Evolutionary conservation across 2,888 invertebrate species (phyloP), one percentile per base, ranked within the genome.

Genomic region (Geotrupes spiniger): DNA sequence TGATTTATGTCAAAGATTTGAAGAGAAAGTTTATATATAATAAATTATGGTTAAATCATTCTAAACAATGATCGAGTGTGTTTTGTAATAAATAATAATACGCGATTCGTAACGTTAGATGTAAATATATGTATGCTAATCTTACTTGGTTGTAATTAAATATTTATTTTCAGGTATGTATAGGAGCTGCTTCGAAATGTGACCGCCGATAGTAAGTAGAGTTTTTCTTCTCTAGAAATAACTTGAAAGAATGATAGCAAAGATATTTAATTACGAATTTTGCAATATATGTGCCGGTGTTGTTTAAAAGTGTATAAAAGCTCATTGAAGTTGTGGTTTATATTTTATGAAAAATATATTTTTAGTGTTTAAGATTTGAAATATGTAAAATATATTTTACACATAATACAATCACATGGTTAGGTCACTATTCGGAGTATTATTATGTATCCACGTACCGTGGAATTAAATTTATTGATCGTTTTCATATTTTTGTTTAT

Each of bases 131-230:
- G n/a, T n/a, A n/a, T n/a, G n/a, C n/a, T n/a, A n/a, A n/a, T n/a
- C n/a, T n/a, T n/a, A n/a, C n/a, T n/a, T n/a, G n/a, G n/a, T n/a
- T 37, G 29, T 31, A 16, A 14, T 6, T 29, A 42, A 6, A 21
- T 29, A 31, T 36, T 27, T 15, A n/a, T 12, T 43, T 43, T 21
- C 43, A 43, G 43, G 43, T 43, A 43, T 10, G 43, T 43, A 43
- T 33, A 4, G 5, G n/a, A 15, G 17, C 27, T 12, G 15, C 28
- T 29, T 10, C 29, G 36, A 10, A 25, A 12, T n/a, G 43, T 36
- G 36, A 26, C 36, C 17, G 28, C 31, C 36, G 43, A 16, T 36
- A 43, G 43, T 43, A 43, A 43, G 43, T 43, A 43, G 37, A 16
- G 43, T 36, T 43, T 43, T 14, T 42, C 36, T 43, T 36, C 36